Conservation (phyloP, 2,113 vertebrate genomes). For the Xyliphius kryptos region DNA sequence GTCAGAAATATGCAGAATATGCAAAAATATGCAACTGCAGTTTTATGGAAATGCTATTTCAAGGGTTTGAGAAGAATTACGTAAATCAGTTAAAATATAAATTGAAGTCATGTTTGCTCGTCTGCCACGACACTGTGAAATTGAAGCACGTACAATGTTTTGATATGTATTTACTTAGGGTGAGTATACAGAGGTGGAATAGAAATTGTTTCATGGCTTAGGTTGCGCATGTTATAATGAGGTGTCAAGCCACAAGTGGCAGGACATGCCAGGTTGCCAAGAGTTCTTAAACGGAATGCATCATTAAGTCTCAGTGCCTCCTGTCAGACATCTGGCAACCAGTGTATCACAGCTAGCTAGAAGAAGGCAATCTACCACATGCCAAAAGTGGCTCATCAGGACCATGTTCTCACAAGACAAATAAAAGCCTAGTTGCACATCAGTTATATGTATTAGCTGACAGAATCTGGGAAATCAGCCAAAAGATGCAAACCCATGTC, state of each 20-base stretch:
- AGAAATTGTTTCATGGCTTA: conserved; percentile 32
- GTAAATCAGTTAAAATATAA: conserved; percentile 21
- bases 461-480: conserved; percentile 23
- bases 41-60: background rate
- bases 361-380: conserved; percentile 19
- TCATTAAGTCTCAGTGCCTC: conserved; percentile 19
- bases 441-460: conserved; percentile 25
- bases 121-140: conserved; percentile 46
- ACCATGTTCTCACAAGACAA: conserved; percentile 53
- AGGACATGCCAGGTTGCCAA: conserved; percentile 24
- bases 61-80: conserved; percentile 9
- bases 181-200: conserved; percentile 51
- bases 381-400: conserved; percentile 46
- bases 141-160: conserved; percentile 48
- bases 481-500: conserved; percentile 26
- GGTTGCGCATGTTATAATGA: conserved; percentile 43
- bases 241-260: conserved; percentile 29
- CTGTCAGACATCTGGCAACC: conserved; percentile 29
- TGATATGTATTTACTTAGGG: conserved; percentile 21
- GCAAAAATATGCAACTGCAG: too few relatives aligned
- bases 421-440: conserved; percentile 38
- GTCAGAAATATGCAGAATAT: too few relatives aligned
- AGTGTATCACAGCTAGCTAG: conserved; percentile 5
- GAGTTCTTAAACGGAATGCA: conserved; percentile 8
- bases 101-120: conserved; percentile 23